Evolutionary conservation across 2,888 invertebrate species (phyloP), one percentile per base, ranked within the genome.

Genomic region (Macrosiphum euphorbiae): DNA sequence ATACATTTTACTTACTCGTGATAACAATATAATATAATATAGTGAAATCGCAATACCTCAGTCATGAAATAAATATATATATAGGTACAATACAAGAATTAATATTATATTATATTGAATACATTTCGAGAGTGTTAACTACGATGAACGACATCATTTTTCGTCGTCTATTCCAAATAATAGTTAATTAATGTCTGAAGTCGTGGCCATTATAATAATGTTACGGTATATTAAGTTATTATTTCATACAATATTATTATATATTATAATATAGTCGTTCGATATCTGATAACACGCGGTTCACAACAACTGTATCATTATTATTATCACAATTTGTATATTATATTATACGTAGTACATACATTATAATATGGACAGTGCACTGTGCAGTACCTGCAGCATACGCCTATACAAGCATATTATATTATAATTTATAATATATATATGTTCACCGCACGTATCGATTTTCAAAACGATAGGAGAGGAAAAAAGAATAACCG

Each of bases 211-310:
- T 58, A 58, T 88, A 24, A 35, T 88, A 88, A 78, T 78, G 5
- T 78, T 35, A 78, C 35, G 16, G n/a, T 67, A 67, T 78, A 67
- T 78, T 78, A 67, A 2, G 26, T 58, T 26, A 78, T 35, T 78
- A 78, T 35, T 20, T 35, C 20, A 35, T 13, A 67, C 20, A 78
- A 20, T 28, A n/a, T 10, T n/a, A 16, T 20, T 0, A 2, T 78
- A 78, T 78, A 78, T 44, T 26, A 52, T 35, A 88, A 58, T 58
- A 88, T 58, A 88, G 88, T 58, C 28, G 28, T 44, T 28, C 41
- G 55, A 58, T 88, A 88, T 58, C 88, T 28, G 44, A 88, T 58
- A 88, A 44, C 58, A 58, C 44, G 55, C 44, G 55, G 47, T 47
- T 28, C 11, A 47, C 67, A 78, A 78, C 35, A 78, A 78, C 67